phyloP scores from a whole-genome alignment of 1,140 invertebrate genomes.

The Harpegnathos saltator region DNA sequence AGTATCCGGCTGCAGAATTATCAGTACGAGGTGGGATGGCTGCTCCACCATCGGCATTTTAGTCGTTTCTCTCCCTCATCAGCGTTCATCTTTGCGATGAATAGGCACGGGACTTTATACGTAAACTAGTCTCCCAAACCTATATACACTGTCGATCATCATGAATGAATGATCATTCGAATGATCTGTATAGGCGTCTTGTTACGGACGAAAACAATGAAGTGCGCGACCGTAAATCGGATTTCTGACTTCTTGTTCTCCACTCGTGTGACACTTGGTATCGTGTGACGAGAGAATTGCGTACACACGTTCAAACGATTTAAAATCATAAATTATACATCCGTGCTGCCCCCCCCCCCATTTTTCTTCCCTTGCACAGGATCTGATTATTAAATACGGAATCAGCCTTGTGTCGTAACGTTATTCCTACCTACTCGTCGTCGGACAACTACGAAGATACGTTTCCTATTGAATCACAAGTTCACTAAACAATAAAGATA shows the following conservation, averaged over 20 bases:
- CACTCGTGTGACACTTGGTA: slow-evolving; percentile 25
- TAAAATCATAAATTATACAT: slow-evolving; percentile 52
- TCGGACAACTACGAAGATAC: slow-evolving; percentile 75
- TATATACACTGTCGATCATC: slow-evolving; percentile 62
- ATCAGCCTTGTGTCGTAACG: slow-evolving; percentile 83
- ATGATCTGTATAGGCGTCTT: slow-evolving; percentile 57
- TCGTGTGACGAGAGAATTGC: slow-evolving; percentile 56
- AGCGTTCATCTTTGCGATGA: slow-evolving; percentile 73
- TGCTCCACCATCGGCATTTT: slow-evolving; percentile 85
- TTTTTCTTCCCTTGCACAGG: neutral
- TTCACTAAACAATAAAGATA: slow-evolving; percentile 75
- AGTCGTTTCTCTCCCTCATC: slow-evolving; percentile 64
- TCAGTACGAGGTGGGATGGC: slow-evolving; percentile 86
- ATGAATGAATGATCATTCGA: slow-evolving; percentile 54
- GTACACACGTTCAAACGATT: slow-evolving; percentile 58
- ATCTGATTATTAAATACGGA: slow-evolving; percentile 78
- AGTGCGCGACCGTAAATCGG: slow-evolving; percentile 50
- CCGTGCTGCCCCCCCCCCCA: slow-evolving; percentile 35
- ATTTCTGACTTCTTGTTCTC: slow-evolving; percentile 51
- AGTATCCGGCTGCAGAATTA: slow-evolving; percentile 85
- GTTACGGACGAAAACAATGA: slow-evolving; percentile 58
- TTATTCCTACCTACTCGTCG: slow-evolving; percentile 71
- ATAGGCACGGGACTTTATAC: slow-evolving; percentile 79
- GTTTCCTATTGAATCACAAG: slow-evolving; percentile 82
- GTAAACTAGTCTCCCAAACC: slow-evolving; percentile 70